Base-by-base conservation (phyloP, 2,888 invertebrate genomes). In the Melangyna quadrimaculata region DNA sequence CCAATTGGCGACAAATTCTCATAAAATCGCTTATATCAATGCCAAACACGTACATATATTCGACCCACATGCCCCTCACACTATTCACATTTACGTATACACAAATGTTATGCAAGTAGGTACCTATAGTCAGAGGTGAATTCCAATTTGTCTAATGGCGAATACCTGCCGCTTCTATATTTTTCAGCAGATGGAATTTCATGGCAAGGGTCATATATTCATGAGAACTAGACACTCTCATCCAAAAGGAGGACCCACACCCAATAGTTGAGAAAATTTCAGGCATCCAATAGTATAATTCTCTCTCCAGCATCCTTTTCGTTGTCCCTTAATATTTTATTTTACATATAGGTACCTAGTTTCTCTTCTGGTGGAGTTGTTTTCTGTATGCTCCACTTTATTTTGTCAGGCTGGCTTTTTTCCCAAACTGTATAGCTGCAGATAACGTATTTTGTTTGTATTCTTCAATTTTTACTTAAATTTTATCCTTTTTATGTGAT, bases 61-160 rank as follows among this genome's bases (percentile, higher is more conserved):
- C 37, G 17, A 45, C 10, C 22, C n/a, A 27, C 2, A 1, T 12
- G 5, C 37, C 45, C 35, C 14, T 17, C n/a, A 3, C 48, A 59
- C n/a, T n/a, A n/a, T n/a, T 10, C 8, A 9, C 6, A 10, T 35
- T 67, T 53, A 10, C 48, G 19, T 40, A 45, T 14, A 53, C 19
- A 19, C 14, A 37, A n/a, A 48, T 3, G 29, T 29, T 59, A 70
- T 63, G 63, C 73, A 51, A 70, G 27, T 27, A 71, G n/a, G n/a
- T n/a, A 71, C 51, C 27, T 19, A 22, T 57, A 71, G n/a, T n/a
- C 29, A 79, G 83, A 79, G 79, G 83, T 80, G 83, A 55, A 84
- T 84, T 84, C 71, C 79, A 83, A 83, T 83, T 79, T 79, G 65
- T 65, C 71, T 83, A 79, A 79, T 74, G 65, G 79, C 70, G 80